Evolutionary conservation across 2,113 vertebrate species (phyloP).

Genomic region (Chaetorhynchus papuensis): DNA sequence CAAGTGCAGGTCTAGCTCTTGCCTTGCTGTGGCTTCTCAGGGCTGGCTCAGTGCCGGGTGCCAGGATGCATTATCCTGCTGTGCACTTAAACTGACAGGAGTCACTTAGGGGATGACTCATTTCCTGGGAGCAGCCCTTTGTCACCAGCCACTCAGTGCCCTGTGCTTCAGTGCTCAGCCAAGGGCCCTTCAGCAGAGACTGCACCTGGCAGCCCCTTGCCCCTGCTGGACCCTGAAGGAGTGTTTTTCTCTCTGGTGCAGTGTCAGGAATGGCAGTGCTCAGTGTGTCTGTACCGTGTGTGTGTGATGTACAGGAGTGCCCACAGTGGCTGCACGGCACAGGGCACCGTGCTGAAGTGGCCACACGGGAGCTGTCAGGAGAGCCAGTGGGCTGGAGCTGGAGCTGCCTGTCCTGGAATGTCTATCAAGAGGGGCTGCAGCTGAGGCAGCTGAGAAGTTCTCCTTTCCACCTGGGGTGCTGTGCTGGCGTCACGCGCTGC

Average conservation of each 20-base stretch:
- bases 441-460: not conserved
- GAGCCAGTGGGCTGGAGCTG: not conserved
- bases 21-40: not conserved
- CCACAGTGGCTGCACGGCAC: fast-evolving
- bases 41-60: not conserved
- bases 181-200: not conserved
- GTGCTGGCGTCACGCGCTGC: fast-evolving
- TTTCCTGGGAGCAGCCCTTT: not conserved
- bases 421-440: not conserved
- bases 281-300: fast-evolving
- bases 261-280: not conserved
- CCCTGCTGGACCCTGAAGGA: not conserved
- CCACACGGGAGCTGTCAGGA: not conserved
- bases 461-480: not conserved
- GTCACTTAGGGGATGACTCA: not conserved
- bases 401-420: not conserved
- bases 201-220: not conserved
- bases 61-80: not conserved
- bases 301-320: too few relatives aligned
- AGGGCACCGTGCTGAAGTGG: fast-evolving
- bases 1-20: not conserved
- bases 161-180: not conserved
- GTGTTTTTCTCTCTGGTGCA: not conserved
- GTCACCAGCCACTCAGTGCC: not conserved
- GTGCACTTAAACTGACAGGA: not conserved